These are phyloP conservation scores for Schizopygopsis pylzovi DNA, from an alignment of 2,797 vertebrate species.

Conservation along the genomic window DNA sequence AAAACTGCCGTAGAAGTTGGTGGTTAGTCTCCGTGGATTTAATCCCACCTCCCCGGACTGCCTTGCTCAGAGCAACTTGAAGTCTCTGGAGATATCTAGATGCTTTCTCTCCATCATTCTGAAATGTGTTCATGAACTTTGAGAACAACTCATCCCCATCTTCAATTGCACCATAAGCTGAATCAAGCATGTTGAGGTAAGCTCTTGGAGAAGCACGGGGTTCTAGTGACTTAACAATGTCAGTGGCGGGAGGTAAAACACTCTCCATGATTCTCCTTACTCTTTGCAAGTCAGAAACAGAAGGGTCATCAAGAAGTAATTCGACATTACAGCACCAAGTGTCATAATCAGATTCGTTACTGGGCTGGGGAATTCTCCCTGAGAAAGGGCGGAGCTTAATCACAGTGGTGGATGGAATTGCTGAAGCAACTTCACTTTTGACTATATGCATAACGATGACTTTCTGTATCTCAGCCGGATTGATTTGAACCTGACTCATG, in stretches of 20 bases:
- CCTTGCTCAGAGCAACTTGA: too few relatives aligned
- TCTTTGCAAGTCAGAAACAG: neutral
- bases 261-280: neutral
- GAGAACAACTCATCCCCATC: too few relatives aligned
- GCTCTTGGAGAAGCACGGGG: constrained; percentile 1
- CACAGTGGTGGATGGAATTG: neutral
- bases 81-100: too few relatives aligned
- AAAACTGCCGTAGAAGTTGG: too few relatives aligned
- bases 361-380: constrained; percentile 6
- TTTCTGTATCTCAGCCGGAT: constrained; percentile 9
- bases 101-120: too few relatives aligned
- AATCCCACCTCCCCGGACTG: too few relatives aligned
- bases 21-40: too few relatives aligned
- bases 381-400: neutral
- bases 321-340: neutral
- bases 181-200: neutral
- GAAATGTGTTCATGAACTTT: too few relatives aligned
- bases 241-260: neutral
- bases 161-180: too few relatives aligned
- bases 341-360: neutral
- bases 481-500: neutral
- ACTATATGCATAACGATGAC: constrained; percentile 1
- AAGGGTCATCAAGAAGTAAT: neutral
- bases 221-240: neutral
- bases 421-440: neutral